Conservation (phyloP, 2,797 vertebrate species). For the Triplophysa yarkandensis region DNA sequence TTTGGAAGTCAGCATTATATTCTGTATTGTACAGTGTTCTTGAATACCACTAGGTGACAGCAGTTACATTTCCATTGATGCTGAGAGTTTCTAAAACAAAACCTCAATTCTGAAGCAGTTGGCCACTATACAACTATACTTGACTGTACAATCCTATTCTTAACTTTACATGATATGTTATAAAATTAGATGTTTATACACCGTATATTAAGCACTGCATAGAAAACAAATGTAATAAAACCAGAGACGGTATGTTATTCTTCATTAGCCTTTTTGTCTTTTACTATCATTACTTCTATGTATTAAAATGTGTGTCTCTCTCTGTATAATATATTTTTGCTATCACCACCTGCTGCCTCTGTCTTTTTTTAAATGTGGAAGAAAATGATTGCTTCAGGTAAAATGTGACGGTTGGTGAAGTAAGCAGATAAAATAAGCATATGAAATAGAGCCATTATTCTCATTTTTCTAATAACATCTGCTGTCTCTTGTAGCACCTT, state of each 20-base stretch:
- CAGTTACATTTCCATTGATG: not conserved
- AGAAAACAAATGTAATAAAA: not conserved
- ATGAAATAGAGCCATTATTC: not conserved
- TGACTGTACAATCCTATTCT: too few relatives aligned
- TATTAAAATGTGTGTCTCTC: not conserved
- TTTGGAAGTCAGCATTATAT: not conserved
- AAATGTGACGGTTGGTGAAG: not conserved
- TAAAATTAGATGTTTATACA: not conserved
- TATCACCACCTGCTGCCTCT: not conserved
- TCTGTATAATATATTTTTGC: not conserved
- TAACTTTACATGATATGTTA: not conserved
- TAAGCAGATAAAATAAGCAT: not conserved
- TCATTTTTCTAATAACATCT: not conserved
- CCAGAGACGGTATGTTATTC: not conserved
- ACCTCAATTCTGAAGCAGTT: not conserved
- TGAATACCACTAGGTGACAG: constrained; percentile 36
- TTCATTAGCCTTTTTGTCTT: not conserved
- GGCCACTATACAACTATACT: too few relatives aligned
- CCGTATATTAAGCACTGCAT: not conserved
- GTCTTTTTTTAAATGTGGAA: not conserved
- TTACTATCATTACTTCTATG: not conserved
- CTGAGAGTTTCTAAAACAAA: not conserved
- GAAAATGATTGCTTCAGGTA: not conserved
- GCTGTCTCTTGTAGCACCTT: not conserved
- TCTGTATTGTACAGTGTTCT: not conserved